Conservation (phyloP, 2,113 vertebrate species). For the Hippocampus zosterae region DNA sequence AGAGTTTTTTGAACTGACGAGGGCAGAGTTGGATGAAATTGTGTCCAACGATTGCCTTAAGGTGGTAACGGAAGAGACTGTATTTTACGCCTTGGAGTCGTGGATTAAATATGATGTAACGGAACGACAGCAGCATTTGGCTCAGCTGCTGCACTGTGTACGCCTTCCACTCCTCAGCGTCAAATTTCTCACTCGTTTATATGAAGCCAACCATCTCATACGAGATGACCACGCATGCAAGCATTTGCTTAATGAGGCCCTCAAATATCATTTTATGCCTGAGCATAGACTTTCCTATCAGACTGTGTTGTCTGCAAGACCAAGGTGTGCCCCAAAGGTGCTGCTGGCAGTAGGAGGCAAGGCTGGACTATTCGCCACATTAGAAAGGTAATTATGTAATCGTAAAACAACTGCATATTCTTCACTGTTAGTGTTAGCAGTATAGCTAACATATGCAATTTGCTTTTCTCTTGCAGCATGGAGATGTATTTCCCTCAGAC, state of each 20-base stretch:
- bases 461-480: constrained; percentile 72
- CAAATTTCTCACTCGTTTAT: constrained; percentile 92
- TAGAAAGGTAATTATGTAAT: constrained; percentile 82
- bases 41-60: constrained; percentile 96
- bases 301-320: constrained; percentile 84
- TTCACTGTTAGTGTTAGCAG: neutral
- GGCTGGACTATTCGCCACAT: constrained; percentile 90
- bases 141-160: constrained; percentile 90
- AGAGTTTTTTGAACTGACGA: constrained; percentile 93
- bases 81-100: constrained; percentile 91
- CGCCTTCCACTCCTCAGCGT: constrained; percentile 93
- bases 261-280: constrained; percentile 99
- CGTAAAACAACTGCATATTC: neutral
- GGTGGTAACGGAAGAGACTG: constrained; percentile 90
- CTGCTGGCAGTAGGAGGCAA: constrained; percentile 96
- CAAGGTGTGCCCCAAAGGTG: constrained; percentile 92
- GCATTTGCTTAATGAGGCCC: constrained; percentile 94
- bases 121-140: constrained; percentile 90
- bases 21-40: constrained; percentile 90
- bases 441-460: neutral
- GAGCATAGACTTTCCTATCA: constrained; percentile 96
- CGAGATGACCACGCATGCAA: constrained; percentile 95
- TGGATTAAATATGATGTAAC: constrained; percentile 96
- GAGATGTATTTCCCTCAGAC: constrained; percentile 99
- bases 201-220: constrained; percentile 98